phyloP scores from a whole-genome alignment of 64 coral and sea anemone genomes.

The Montipora sp. region DNA sequence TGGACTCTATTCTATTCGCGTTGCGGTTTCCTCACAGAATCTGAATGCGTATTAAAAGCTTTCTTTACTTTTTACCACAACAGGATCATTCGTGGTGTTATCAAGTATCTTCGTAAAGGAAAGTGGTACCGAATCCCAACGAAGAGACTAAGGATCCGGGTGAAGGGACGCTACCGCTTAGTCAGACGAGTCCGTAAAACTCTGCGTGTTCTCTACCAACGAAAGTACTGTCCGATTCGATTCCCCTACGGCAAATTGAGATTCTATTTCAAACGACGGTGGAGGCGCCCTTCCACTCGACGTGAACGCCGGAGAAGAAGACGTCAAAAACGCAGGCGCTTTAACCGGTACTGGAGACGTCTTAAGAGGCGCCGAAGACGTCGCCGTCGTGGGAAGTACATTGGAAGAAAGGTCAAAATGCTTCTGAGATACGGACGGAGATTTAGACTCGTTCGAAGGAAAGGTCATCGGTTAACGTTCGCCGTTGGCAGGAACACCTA shows the following conservation, averaged over 20 bases:
- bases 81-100: neutral
- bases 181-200: neutral
- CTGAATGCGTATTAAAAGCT: too few relatives aligned
- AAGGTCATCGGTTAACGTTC: neutral
- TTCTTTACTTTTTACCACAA: neutral
- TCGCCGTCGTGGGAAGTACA: neutral
- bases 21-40: neutral
- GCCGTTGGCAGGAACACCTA: neutral
- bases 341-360: constrained; percentile 1
- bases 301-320: constrained; percentile 21
- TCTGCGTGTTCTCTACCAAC: neutral
- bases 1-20: too few relatives aligned
- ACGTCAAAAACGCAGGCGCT: neutral
- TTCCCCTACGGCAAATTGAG: constrained; percentile 8
- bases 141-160: neutral
- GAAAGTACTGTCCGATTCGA: neutral
- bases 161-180: neutral
- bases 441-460: neutral
- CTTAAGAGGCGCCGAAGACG: neutral
- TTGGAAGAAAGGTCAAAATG: neutral
- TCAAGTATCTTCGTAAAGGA: neutral
- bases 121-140: constrained; percentile 4
- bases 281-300: constrained; percentile 21
- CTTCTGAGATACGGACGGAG: neutral
- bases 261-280: neutral